A percentile compares a stretch with the other conserved stretches of the same genome.
These are phyloP conservation scores for Apostichopus leukothele DNA, from an alignment of 53 echinoderm and acorn worm genomes.

Conservation along the genomic window DNA sequence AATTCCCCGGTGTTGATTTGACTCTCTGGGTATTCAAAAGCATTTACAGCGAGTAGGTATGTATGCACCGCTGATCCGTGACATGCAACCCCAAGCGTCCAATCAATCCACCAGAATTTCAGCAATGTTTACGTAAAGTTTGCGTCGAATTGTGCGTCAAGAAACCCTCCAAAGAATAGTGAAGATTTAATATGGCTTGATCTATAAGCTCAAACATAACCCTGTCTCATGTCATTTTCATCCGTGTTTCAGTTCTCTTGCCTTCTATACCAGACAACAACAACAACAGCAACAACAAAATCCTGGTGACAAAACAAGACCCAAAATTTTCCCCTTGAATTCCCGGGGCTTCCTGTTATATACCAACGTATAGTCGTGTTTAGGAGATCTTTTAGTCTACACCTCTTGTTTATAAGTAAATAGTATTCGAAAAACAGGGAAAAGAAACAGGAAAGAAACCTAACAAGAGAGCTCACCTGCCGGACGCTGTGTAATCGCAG, in stretches of 20 bases:
- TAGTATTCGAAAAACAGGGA: slow-evolving; percentile 10
- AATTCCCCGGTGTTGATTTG: not conserved
- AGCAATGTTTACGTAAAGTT: not conserved
- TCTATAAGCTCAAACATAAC: not conserved
- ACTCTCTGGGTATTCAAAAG: not conserved
- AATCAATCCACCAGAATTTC: not conserved
- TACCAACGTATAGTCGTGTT: no score
- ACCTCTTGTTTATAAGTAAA: not conserved
- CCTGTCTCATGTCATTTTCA: no score
- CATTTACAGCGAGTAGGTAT: not conserved
- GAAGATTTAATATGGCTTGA: slow-evolving; percentile 13
- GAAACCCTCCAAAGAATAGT: not conserved
- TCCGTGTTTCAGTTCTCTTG: no score
- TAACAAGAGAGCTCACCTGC: slow-evolving; percentile 64
- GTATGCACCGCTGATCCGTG: slow-evolving; percentile 1
- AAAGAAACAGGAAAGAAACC: not conserved
- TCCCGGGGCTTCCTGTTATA: no score
- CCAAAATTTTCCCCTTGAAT: no score
- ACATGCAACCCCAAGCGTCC: slow-evolving; percentile 5
- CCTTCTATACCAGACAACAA: no score
- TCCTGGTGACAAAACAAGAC: no score
- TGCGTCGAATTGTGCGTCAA: not conserved
- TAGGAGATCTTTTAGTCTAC: no score
- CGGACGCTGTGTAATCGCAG: slow-evolving; percentile 92
- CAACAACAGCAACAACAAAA: no score